Base-by-base conservation (phyloP, 2,113 vertebrate genomes). In the Alaudala cheleensis region DNA sequence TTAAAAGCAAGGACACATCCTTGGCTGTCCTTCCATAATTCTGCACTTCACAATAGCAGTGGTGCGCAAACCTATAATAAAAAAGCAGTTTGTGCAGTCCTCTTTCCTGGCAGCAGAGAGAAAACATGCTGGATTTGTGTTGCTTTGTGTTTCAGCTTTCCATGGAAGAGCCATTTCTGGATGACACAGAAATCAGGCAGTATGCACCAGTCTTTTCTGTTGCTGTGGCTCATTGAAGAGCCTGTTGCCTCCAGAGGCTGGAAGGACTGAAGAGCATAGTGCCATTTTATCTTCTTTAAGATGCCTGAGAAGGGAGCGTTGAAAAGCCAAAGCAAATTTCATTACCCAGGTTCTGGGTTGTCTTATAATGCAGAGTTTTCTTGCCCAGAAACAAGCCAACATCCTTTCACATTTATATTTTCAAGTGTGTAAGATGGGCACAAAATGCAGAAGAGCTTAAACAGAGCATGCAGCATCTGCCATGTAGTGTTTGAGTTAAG, bases 1-100 rank as follows among this genome's bases (percentile, higher is more conserved):
- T 77, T 73, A 88, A 90, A 72, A 86, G 33, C 58, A 86, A 92
- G 66, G 65, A 19, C 89, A 94, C 18, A 58, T 89, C 60, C 57
- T 90, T 90, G 86, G 65, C 66, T 92, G 69, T 42, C 81, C 45
- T 91, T 91, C 56, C 24, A 60, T 85, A 88, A 86, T 81, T 71
- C 81, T 81, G 65, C 40, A 39, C 72, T 67, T 22, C 28, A 73
- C 42, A 81, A 42, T 34, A 88, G 13, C 60, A 81, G 13, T 26
- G 18, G 56, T 74, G 23, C 22, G 90, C 62, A 86, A 88, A 82
- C 20, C 3, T 71, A 31, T 49, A 49, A 57, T 76, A 67, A 47
- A 80, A 85, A 95, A 66, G 45, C 26, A 79, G 31, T 23, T 87
- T 82, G 37, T 40, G 20, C 31, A 65, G n/a, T 53, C 18, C 44